These are phyloP conservation scores for Scolanthus callimorphus DNA, from an alignment of 92 coral and sea anemone species.

Conservation along the genomic window DNA sequence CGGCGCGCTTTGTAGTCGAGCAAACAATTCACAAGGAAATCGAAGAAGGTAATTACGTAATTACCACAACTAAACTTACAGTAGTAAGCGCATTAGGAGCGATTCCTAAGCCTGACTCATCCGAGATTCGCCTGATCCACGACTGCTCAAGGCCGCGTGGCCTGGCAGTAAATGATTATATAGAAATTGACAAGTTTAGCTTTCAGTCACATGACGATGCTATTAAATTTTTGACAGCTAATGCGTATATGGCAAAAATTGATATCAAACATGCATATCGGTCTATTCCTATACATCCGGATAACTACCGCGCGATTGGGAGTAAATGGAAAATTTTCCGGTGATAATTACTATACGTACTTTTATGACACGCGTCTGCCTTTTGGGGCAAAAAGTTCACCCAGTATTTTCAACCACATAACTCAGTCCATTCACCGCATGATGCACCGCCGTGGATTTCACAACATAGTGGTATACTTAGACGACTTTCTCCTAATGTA, in stretches of 20 bases:
- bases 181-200: constrained; percentile 5
- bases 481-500: constrained; percentile 25
- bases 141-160: constrained; percentile 36
- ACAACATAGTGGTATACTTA: constrained; percentile 3
- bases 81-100: constrained; percentile 46
- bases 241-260: constrained; percentile 29
- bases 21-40: no score
- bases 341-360: constrained; percentile 10
- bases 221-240: constrained; percentile 3
- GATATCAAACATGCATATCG: constrained; percentile 25
- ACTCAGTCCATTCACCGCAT: constrained; percentile 15
- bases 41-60: constrained; percentile 26
- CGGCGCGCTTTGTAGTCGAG: no score
- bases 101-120: constrained; percentile 36
- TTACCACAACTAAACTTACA: no score
- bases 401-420: constrained; percentile 3
- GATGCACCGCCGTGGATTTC: constrained; percentile 9
- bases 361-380: constrained; percentile 24
- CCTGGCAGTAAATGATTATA: constrained; percentile 33
- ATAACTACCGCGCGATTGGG: constrained; percentile 17
- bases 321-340: constrained; percentile 16
- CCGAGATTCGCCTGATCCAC: constrained; percentile 25
- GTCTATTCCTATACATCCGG: constrained; percentile 20
- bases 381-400: constrained; percentile 16
- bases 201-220: constrained; percentile 33